Base-by-base conservation (phyloP, 1,140 invertebrate genomes). In the Daktulosphaira vitifoliae region DNA sequence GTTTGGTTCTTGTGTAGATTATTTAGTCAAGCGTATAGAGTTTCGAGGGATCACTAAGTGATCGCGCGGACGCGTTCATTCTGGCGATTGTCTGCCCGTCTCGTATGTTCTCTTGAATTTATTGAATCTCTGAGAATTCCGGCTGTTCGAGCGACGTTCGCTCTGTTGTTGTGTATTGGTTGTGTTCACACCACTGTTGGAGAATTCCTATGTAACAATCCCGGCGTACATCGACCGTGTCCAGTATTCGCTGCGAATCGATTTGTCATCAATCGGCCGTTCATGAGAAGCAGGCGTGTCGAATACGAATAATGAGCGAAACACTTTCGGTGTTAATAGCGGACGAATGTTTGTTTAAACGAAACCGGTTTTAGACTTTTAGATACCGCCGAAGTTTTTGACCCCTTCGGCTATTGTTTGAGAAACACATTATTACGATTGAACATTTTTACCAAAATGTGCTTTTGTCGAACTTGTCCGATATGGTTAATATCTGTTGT, bases 321-420 rank as follows among this genome's bases (percentile, higher is more conserved):
- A 62, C 56, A 62, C 56, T 62, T 62, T 62, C 42, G 26, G 56
- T 20, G 42, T 33, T 13, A 4, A 23, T 23, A 22, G 18, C 16
- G 18, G 16, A 46, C 46, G 44, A 46, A 62, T 62, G 56, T 62
- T 62, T 62, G 42, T 62, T 62, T 62, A 48, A 22, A 48, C 42
- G 42, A 62, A 62, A 62, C 56, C 56, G 42, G 56, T 62, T 62
- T 33, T 48, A 3, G 56, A 20, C 39, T 33, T 33, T 8, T n/a
- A 33, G 42, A 62, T 62, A 25, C 56, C 56, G 42, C 18, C 56
- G 56, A 48, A 62, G 56, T 62, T 62, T 62, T 62, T 62, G 56
- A 62, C 56, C 56, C 42, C 56, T 9, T 11, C 5, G 46, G 56
- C 18, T 18, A 62, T 59, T 59, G 54, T 59, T 59, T 11, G 16